Evolutionary conservation across 2,797 vertebrate species (phyloP).

Genomic region (Myiotriccus ornatus): DNA sequence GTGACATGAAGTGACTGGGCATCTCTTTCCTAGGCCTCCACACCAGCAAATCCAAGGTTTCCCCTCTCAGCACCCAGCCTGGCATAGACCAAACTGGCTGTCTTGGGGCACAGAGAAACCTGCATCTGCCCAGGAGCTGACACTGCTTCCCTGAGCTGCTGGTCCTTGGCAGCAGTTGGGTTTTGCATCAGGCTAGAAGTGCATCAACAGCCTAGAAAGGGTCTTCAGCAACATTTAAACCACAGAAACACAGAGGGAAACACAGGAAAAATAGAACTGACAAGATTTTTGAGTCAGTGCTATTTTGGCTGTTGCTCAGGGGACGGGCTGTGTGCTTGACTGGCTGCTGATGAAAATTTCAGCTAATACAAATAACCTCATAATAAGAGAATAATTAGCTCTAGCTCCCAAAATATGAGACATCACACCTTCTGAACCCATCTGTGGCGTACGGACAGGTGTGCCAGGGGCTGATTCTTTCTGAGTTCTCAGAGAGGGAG

Average conservation of each 20-base stretch:
- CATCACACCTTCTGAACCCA: background rate
- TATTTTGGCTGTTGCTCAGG: background rate
- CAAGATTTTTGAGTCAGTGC: background rate
- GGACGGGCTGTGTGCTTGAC: background rate
- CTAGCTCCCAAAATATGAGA: background rate
- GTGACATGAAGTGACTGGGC: background rate
- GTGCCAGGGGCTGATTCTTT: background rate
- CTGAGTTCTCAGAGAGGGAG: background rate
- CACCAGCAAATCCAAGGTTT: accelerated
- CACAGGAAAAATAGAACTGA: background rate
- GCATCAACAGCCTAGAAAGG: background rate
- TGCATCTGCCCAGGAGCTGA: background rate
- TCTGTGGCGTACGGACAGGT: background rate
- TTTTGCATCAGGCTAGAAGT: background rate
- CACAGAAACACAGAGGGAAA: background rate
- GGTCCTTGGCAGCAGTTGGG: background rate
- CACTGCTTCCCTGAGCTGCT: background rate
- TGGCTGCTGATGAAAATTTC: background rate
- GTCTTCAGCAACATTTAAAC: background rate
- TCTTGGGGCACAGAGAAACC: background rate
- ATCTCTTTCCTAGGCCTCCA: background rate
- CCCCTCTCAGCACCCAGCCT: background rate
- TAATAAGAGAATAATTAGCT: background rate
- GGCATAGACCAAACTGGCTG: background rate
- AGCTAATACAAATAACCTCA: background rate